Base-by-base conservation (phyloP, 2,113 vertebrate species). In the Syngnathoides biaculeatus region DNA sequence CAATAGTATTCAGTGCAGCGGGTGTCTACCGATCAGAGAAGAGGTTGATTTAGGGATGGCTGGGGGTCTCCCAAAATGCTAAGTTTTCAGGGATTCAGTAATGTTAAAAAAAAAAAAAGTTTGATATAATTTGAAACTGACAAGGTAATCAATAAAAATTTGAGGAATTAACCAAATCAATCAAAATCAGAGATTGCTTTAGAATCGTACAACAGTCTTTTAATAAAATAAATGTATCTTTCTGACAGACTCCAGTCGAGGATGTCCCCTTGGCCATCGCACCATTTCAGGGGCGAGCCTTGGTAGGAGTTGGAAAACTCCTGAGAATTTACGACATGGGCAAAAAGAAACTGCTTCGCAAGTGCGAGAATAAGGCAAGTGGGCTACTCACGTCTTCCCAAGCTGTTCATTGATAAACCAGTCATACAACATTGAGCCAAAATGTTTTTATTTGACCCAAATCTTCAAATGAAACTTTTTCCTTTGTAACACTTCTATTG, bases 341-440 rank as follows among this genome's bases (percentile, higher is more conserved):
- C 71, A 99, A 98, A 84, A 99, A 98, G 90, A 99, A 99, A 64
- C 92, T 99, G 77, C 94, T 99, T 2, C 93, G 95, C 30, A 99
- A 98, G 74, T 99, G 97, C 90, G 97, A 99, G 77, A 99, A 99
- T 72, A 99, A 99, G 94, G 97, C 98, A 85, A 71, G 68, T 3
- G 2, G 1, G 8, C n/a, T 12, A 22, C 48, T 35, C 30, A 35
- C 30, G 2, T 35, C 30, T n/a, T 50, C 19, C 7, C 48, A 24
- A 22, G 52, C 20, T 10, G n/a, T 53, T 24, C 3, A 11, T 10
- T 10, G 2, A 15, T 15, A 27, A 27, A 57, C 6, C 22, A 26
- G 2, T n/a, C 38, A 62, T 12, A 6, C 11, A 15, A 13, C 39
- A 42, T 24, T 7, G 0, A 26, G 35, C n/a, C 8, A 55, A 40